Evolutionary conservation across 2,888 invertebrate genomes (phyloP), one percentile per base, ranked within the genome.

Genomic region (Galeopsomyia nigrocyanea): DNA sequence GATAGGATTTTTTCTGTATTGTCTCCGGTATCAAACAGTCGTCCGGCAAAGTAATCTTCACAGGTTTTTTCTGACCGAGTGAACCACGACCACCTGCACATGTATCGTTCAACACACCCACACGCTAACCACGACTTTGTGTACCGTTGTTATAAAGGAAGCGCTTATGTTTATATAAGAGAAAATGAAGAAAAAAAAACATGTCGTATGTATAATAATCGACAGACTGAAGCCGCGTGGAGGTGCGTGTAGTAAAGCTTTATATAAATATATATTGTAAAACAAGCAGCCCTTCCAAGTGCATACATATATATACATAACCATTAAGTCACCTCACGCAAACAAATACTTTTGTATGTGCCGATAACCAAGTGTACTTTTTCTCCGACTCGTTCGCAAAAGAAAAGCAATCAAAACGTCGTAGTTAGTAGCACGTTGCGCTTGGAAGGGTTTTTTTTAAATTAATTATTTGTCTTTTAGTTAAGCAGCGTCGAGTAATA

Each of bases 11-110:
- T 65, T 62, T 75, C 19, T 82, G 78, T 21, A 75, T 74, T 6
- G 84, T 82, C 73, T 84, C 81, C 10, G 81, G 78, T 76, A 83
- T 77, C 10, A 75, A 9, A 79, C 78, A 79, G n/a, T 76, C 68
- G 16, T 79, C 74, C 0, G 83, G 79, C 51, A 84, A 75, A 19
- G 7, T 14, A 50, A 72, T 49, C 22, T 57, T 26, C 3, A 46
- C 39, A n/a, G 19, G 14, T n/a, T 60, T 16, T 16, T 51, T 55
- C 9, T 68, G n/a, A 26, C 68, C 22, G 50, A 31, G n/a, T 26
- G 19, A 53, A 60, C 53, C 56, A 58, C 53, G 47, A 53, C 6
- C 55, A 62, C 64, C 64, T 71, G 39, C 39, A 39, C 39, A 39
- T 39, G 39, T 39, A 39, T 39, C 10, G 39, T 39, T 39, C n/a